Evolutionary conservation across 2,888 invertebrate species (phyloP).

Genomic region (Homarus gammarus): DNA sequence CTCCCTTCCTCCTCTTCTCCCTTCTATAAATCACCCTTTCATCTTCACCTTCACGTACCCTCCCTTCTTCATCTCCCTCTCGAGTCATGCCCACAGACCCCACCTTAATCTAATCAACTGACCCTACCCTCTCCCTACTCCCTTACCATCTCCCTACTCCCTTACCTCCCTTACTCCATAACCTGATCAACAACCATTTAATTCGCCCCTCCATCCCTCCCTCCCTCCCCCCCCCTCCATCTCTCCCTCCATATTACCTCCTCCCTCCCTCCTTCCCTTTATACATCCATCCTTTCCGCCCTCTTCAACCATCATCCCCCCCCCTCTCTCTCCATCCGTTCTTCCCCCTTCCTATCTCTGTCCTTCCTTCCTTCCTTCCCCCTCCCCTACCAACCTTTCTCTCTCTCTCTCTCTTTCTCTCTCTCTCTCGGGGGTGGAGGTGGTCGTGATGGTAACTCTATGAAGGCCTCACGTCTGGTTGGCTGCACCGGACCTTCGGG

Average conservation of each 20-base stretch:
- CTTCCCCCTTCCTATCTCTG: neutral
- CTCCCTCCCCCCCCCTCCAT: slow-evolving; percentile 6
- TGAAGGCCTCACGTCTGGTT: slow-evolving; percentile 28
- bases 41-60: neutral
- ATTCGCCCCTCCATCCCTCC: too few relatives aligned
- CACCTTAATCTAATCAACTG: too few relatives aligned
- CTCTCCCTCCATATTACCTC: too few relatives aligned
- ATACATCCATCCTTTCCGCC: neutral
- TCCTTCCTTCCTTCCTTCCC: neutral
- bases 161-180: too few relatives aligned
- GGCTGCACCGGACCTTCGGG: neutral
- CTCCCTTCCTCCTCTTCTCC: neutral
- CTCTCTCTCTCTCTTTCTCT: slow-evolving; percentile 21
- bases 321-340: neutral
- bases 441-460: slow-evolving; percentile 14
- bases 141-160: too few relatives aligned
- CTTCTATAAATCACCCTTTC: slow-evolving; percentile 1
- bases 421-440: neutral
- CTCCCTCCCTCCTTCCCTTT: neutral
- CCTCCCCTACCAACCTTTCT: neutral
- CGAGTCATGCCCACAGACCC: too few relatives aligned
- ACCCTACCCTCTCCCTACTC: too few relatives aligned
- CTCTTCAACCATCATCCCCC: neutral
- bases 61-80: neutral
- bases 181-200: too few relatives aligned